A percentile compares a stretch with the other conserved stretches of the same genome.
Conservation (phyloP, 1,140 invertebrate genomes). For the Hyphantria cunea region DNA sequence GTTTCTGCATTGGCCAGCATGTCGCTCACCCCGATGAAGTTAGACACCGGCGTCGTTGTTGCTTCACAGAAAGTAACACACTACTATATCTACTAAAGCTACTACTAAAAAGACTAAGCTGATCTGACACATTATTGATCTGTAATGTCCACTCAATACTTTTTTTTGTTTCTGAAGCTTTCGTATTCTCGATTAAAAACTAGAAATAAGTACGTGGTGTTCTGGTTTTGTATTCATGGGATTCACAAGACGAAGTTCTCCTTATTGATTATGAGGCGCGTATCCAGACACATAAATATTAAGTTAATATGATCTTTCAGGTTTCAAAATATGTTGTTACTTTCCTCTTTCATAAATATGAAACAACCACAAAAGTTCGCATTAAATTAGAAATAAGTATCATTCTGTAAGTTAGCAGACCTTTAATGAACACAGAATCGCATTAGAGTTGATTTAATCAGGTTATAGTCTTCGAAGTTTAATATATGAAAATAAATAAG, state of each 20-base stretch:
- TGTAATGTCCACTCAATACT: too few species aligned
- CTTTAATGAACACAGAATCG: conserved; percentile 44
- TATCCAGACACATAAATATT: conserved; percentile 41
- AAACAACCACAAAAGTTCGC: conserved; percentile 62
- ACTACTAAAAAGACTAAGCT: too few species aligned
- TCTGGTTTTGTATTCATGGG: too few species aligned
- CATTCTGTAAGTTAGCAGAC: conserved; percentile 56
- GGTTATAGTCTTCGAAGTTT: conserved; percentile 8
- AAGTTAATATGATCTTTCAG: conserved; percentile 55
- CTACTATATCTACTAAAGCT: too few species aligned
- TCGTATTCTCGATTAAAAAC: too few species aligned
- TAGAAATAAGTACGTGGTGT: conserved; percentile 12
- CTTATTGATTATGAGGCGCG: too few species aligned
- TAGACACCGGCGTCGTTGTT: conserved; percentile 1
- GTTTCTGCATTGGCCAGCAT: conserved; percentile 53
- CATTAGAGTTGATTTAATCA: conserved; percentile 33
- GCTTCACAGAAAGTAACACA: conserved; percentile 12
- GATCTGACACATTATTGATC: too few species aligned
- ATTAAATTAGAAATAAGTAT: conserved; percentile 63
- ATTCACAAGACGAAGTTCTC: too few species aligned
- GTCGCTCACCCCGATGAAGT: conserved; percentile 32
- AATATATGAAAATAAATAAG: background rate
- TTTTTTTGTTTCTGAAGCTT: too few species aligned
- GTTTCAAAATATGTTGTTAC: conserved; percentile 49
- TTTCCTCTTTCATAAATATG: conserved; percentile 52